Evolutionary conservation across 2,888 invertebrate species (phyloP).

Genomic region (Lasius platythorax): DNA sequence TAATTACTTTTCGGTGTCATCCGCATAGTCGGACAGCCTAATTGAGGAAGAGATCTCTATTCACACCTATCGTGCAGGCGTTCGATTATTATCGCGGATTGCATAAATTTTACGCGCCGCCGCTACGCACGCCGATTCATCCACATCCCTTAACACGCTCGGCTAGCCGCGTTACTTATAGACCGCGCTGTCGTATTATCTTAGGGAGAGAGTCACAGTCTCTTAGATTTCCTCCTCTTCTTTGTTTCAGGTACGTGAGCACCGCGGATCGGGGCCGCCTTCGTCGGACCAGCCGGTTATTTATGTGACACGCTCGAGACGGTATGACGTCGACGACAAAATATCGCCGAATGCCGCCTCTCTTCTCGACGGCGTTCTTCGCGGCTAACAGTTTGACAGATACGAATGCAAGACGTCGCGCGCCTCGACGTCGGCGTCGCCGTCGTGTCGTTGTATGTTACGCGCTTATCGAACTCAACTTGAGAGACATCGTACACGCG

Average conservation of each 20-base stretch:
- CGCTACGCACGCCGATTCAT: conserved; percentile 47
- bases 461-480: conserved; percentile 76
- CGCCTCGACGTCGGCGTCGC: conserved; percentile 58
- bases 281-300: conserved; percentile 54
- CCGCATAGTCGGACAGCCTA: not conserved
- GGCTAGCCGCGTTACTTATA: conserved; percentile 52
- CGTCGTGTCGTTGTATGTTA: conserved; percentile 71
- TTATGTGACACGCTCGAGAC: conserved; percentile 56
- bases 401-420: conserved; percentile 63
- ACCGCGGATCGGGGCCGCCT: conserved; percentile 55
- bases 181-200: conserved; percentile 32
- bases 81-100: conserved; percentile 37
- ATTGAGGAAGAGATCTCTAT: not conserved
- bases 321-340: conserved; percentile 65
- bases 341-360: conserved; percentile 61
- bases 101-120: conserved; percentile 37
- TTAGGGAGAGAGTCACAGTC: conserved; percentile 6
- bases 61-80: not conserved
- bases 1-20: conserved; percentile 13
- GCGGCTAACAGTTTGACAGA: conserved; percentile 62
- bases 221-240: conserved; percentile 48
- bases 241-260: conserved; percentile 70
- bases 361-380: conserved; percentile 23
- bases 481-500: conserved; percentile 14
- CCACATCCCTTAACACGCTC: conserved; percentile 40